Evolutionary conservation across 2,888 invertebrate species (phyloP).

Genomic region (Physocephala rufipes): DNA sequence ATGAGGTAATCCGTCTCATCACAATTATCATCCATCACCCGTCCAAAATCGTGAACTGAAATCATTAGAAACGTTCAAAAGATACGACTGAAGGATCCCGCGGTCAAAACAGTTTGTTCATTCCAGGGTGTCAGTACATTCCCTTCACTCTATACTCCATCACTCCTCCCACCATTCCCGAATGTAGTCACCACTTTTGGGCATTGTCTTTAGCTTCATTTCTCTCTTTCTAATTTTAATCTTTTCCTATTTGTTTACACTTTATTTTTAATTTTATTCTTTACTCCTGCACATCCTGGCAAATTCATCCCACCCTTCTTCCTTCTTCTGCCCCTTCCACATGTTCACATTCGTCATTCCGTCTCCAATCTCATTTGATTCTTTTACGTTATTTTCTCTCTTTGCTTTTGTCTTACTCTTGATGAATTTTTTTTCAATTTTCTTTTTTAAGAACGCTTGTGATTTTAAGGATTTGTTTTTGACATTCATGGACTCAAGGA

Average conservation of each 20-base stretch:
- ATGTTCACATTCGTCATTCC: no score
- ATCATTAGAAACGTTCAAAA: not conserved
- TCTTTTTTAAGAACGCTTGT: slow-evolving; percentile 48
- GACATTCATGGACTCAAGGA: slow-evolving; percentile 47
- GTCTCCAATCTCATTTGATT: no score
- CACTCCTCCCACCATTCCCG: not conserved
- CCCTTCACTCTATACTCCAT: not conserved
- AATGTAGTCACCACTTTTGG: not conserved
- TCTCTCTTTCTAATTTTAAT: not conserved
- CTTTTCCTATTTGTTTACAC: not conserved
- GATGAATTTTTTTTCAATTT: slow-evolving; percentile 7
- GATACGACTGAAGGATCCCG: not conserved
- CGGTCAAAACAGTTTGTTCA: not conserved
- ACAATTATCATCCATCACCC: no score
- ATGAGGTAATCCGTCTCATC: no score
- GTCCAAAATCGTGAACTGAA: not conserved
- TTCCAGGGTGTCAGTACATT: not conserved
- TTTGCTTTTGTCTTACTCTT: not conserved
- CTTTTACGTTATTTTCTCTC: not conserved
- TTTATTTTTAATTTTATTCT: not conserved
- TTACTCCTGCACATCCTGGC: not conserved
- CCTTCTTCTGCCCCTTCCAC: not conserved
- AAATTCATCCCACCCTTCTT: no score
- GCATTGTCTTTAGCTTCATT: not conserved
- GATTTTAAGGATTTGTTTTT: slow-evolving; percentile 56